Evolutionary conservation across 2,888 invertebrate species (phyloP), one percentile per base, ranked within the genome.

Genomic region (Pediacus dermestoides): DNA sequence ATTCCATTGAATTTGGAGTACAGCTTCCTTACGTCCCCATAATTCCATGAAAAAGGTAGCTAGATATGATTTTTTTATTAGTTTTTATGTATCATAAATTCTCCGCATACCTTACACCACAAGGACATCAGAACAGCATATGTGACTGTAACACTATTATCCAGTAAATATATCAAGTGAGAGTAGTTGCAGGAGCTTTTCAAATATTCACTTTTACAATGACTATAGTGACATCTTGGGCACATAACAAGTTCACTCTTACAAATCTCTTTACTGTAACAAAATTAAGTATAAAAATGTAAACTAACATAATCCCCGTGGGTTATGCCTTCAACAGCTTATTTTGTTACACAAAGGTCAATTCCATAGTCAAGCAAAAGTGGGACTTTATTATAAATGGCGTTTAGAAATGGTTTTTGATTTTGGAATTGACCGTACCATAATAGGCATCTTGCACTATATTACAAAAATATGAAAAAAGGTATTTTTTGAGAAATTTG

Each of bases 31-130:
- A 42, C 66, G 52, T 45, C 60, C 58, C 67, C 67, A 69, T 16
- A 63, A 42, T 46, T 64, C 61, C 42, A 62, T 50, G 34, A 67
- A 64, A 15, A 61, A 16, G 1, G 63, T 64, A 15, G 61, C 66
- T 67, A 32, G 34, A 55, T 37, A 39, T 10, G 25, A 27, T 16
- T 16, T 30, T 13, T 32, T 1, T 21, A 7, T 27, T 27, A 23
- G 11, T 14, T 22, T 7, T 13, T 14, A 10, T 10, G n/a, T 8
- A 25, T 22, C n/a, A 30, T 4, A 11, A 10, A 35, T 14, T 15
- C 12, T 39, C 8, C n/a, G 11, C n/a, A 13, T 16, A 10, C 4
- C 53, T 52, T 55, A 66, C 68, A 62, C 80, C 80, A 58, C 30
- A 60, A 30, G 2, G 55, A 48, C 34, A 57, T 44, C 13, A 60